Base-by-base conservation (phyloP, 2,888 invertebrate species). In the Leptogaster cylindrica region DNA sequence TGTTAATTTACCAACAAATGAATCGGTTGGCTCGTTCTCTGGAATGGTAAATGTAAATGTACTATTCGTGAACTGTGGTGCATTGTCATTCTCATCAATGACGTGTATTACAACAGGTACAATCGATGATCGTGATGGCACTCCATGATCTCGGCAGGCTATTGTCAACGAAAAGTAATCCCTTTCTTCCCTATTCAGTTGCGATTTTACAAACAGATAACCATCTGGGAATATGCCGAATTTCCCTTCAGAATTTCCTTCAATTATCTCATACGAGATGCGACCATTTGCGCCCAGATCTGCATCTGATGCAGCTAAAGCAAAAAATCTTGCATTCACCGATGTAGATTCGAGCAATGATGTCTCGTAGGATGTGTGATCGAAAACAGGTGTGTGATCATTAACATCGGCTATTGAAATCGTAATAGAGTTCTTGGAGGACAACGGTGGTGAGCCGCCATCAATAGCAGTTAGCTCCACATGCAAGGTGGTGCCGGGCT, bases 211-310 rank as follows among this genome's bases (percentile, higher is more conserved):
- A 79, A 93, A 97, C 27, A 97, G 80, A 76, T 87, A 91, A 1
- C 97, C 97, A 81, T 97, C 95, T 0, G 97, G 97, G 77, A 97
- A 97, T 39, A 97, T 89, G 0, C 95, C 96, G 81, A 97, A 97
- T 77, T 90, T 91, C 46, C 85, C 87, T 75, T 93, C 93, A 4
- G 84, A 82, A 77, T 97, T 95, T 1, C 97, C 96, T 77, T 93
- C 92, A 0, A 88, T 87, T 55, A 97, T 94, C 48, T 87, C 85
- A 79, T 95, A 95, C 0, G 88, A 86, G 63, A 95, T 87, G 70
- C 87, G 84, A 0, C 93, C 92, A 79, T 93, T 96, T 1, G 83
- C 80, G 0, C 91, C 93, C 44, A 93, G 84, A 82, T 97, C 97
- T 10, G 89, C 88, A 77, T 97, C 97, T 5, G 89, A 89, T 2